Conservation (phyloP, 2,888 invertebrate genomes). For the Catocala fraxini region DNA sequence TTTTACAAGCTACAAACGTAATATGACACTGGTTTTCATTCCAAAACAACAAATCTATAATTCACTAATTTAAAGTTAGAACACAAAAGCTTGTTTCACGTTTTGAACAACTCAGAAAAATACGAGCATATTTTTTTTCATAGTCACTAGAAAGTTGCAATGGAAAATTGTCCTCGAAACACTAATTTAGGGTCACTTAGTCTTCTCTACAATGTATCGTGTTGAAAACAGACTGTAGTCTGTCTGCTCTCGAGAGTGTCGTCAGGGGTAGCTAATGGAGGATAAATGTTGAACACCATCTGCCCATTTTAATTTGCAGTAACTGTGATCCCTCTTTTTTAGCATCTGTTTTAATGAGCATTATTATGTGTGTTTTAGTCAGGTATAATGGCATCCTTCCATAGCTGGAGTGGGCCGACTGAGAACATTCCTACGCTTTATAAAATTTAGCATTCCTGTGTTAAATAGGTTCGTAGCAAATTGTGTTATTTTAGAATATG, state of each 20-base stretch:
- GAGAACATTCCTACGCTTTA: too few relatives aligned
- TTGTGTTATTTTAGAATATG: too few relatives aligned
- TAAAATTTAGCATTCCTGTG: too few relatives aligned
- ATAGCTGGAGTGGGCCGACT: too few relatives aligned
- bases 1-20: too few relatives aligned
- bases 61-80: background rate
- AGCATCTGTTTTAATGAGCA: too few relatives aligned
- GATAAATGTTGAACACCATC: background rate
- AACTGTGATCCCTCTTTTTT: too few relatives aligned
- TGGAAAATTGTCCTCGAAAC: slow-evolving; percentile 14
- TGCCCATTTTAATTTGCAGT: background rate
- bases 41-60: background rate
- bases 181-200: slow-evolving; percentile 27
- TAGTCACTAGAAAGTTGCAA: slow-evolving; percentile 25
- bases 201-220: slow-evolving; percentile 5
- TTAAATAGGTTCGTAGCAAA: too few relatives aligned
- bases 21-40: too few relatives aligned
- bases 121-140: slow-evolving; percentile 13
- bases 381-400: too few relatives aligned
- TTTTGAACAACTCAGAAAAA: background rate
- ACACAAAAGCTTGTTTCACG: background rate
- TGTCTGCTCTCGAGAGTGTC: background rate
- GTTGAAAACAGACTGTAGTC: slow-evolving; percentile 3
- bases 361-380: too few relatives aligned
- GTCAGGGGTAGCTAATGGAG: background rate